Conservation (phyloP, 2,797 vertebrate genomes). For the Nyctibius grandis region DNA sequence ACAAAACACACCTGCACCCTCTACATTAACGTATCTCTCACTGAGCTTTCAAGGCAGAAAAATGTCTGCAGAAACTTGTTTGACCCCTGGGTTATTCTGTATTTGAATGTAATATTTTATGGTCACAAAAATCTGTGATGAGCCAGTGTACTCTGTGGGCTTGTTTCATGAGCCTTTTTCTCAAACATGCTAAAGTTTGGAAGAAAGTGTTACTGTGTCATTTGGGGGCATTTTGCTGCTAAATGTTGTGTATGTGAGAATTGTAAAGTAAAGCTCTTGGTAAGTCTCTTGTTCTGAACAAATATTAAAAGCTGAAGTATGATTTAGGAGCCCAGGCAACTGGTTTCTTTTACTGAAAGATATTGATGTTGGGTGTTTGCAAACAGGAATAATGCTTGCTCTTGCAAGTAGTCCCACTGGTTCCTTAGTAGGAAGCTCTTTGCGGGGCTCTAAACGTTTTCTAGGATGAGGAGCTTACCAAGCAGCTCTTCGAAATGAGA, state of each 20-base stretch:
- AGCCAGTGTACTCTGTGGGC: neutral
- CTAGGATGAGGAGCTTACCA: neutral
- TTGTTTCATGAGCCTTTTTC: neutral
- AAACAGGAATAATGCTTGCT: neutral
- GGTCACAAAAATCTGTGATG: neutral
- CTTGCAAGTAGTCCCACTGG: rapidly evolving
- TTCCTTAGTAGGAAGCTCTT: neutral
- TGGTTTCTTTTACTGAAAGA: neutral
- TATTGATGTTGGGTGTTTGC: neutral
- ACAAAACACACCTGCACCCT: neutral
- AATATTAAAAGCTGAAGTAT: neutral
- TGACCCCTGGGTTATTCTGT: neutral
- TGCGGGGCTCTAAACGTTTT: neutral
- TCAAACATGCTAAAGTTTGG: neutral
- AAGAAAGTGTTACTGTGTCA: neutral
- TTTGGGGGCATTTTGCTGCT: neutral
- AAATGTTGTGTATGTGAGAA: neutral
- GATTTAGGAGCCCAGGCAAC: neutral
- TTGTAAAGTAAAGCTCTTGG: neutral
- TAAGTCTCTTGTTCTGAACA: neutral
- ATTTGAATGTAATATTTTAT: neutral
- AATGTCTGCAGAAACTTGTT: neutral
- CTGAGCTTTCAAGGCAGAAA: neutral
- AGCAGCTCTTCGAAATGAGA: neutral
- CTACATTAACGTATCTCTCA: neutral